Conservation (phyloP, 2,113 vertebrate species). For the Spilogale gracilis region DNA sequence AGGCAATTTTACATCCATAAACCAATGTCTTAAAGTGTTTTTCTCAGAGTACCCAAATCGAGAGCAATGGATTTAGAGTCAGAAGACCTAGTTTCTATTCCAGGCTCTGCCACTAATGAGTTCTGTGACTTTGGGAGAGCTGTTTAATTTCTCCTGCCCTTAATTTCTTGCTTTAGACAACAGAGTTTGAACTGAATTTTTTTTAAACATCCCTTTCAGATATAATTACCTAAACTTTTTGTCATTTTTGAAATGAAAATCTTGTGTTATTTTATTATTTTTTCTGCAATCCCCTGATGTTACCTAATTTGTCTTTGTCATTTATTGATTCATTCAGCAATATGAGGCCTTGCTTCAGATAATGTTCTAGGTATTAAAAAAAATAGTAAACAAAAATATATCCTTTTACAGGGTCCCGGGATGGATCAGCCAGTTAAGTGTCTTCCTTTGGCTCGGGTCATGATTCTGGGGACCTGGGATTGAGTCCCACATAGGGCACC, state of each 20-base stretch:
- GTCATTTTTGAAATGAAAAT: not conserved
- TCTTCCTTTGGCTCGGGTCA: not conserved
- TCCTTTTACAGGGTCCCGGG: not conserved
- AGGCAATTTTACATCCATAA: constrained; percentile 31
- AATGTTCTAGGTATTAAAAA: not conserved
- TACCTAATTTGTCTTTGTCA: not conserved
- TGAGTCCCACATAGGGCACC: not conserved
- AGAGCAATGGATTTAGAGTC: constrained; percentile 16
- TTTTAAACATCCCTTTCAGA: not conserved
- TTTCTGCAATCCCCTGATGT: not conserved
- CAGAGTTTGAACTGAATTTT: not conserved
- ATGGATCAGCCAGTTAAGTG: not conserved
- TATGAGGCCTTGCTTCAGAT: not conserved
- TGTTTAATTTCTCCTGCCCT: constrained; percentile 44
- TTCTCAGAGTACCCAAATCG: not conserved
- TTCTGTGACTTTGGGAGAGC: constrained; percentile 56
- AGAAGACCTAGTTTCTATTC: constrained; percentile 62
- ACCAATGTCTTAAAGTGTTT: constrained; percentile 11
- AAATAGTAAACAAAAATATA: not conserved
- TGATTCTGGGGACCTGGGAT: not conserved
- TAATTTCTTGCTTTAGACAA: constrained; percentile 42
- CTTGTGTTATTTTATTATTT: not conserved
- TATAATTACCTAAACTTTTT: not conserved
- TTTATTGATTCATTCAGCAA: not conserved
- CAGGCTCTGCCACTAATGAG: not conserved